Evolutionary conservation across 2,113 vertebrate species (phyloP).

Genomic region (Alaudala cheleensis): DNA sequence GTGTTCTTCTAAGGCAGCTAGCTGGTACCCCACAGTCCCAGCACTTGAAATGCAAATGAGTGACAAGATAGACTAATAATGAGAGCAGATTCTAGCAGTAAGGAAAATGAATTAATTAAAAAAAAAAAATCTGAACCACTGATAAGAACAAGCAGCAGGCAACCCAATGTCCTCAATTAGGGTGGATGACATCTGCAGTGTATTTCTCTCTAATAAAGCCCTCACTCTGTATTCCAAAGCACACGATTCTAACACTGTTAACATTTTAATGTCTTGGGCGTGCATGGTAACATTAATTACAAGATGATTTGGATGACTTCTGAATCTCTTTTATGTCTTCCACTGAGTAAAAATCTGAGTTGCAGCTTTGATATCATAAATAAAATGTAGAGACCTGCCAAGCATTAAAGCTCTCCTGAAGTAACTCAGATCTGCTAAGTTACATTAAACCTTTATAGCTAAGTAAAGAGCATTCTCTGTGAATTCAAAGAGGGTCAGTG

Average conservation of each 20-base stretch:
- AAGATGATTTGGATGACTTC: slow-evolving; percentile 94
- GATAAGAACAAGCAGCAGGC: slow-evolving; percentile 97
- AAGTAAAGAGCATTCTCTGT: slow-evolving; percentile 83
- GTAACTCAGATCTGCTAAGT: slow-evolving; percentile 82
- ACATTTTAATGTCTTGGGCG: slow-evolving; percentile 99
- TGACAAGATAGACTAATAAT: slow-evolving; percentile 97
- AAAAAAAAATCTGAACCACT: slow-evolving; percentile 88
- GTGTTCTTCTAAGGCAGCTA: slow-evolving; percentile 84
- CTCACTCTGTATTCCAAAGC: slow-evolving; percentile 99
- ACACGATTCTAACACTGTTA: slow-evolving; percentile 99
- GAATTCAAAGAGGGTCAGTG: slow-evolving; percentile 79
- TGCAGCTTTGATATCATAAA: slow-evolving; percentile 94
- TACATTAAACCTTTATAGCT: slow-evolving; percentile 84
- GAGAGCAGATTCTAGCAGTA: slow-evolving; percentile 96
- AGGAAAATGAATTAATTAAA: slow-evolving; percentile 96
- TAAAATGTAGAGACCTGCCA: slow-evolving; percentile 93
- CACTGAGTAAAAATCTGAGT: slow-evolving; percentile 92
- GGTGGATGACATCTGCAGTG: slow-evolving; percentile 96
- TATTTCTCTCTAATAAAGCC: slow-evolving; percentile 97
- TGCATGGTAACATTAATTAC: slow-evolving; percentile 99
- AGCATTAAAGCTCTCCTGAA: slow-evolving; percentile 83
- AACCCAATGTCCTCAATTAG: slow-evolving; percentile 99
- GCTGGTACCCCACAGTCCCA: slow-evolving; percentile 85
- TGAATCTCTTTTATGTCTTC: slow-evolving; percentile 97
- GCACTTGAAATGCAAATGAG: slow-evolving; percentile 99